Conservation (phyloP, 2,888 invertebrate genomes). For the Vandiemenella viatica region DNA sequence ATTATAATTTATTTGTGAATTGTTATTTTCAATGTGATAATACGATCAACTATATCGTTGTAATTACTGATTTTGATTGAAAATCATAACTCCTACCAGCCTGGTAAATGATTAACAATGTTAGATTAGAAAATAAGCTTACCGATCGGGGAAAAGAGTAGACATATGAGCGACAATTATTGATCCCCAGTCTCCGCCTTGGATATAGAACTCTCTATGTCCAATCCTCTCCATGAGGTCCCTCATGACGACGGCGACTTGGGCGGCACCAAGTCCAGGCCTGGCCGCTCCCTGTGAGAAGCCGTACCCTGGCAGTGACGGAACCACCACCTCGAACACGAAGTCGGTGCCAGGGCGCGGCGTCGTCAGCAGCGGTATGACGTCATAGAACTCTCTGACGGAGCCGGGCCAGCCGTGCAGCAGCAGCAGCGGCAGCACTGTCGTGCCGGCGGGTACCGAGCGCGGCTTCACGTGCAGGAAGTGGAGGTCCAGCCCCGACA, state of each 20-base stretch:
- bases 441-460: background rate
- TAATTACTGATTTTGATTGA: no score
- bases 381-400: conserved; percentile 46
- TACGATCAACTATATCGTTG: no score
- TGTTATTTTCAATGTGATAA: no score
- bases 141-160: conserved; percentile 41
- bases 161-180: conserved; percentile 45
- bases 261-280: conserved; percentile 21
- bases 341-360: conserved; percentile 35
- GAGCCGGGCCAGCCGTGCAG: conserved; percentile 81
- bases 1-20: no score
- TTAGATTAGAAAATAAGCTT: no score
- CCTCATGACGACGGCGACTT: conserved; percentile 41
- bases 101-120: no score
- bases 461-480: conserved; percentile 8
- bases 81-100: no score
- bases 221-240: conserved; percentile 58
- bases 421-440: conserved; percentile 48
- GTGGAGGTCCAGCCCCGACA: conserved; percentile 45
- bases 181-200: conserved; percentile 75
- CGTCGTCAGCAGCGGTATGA: conserved; percentile 48
- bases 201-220: conserved; percentile 46
- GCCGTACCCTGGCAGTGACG: conserved; percentile 54
- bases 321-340: conserved; percentile 51
- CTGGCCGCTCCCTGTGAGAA: conserved; percentile 28